Evolutionary conservation across 2,113 vertebrate species (phyloP).

Genomic region (Genyomyrus donnyi): DNA sequence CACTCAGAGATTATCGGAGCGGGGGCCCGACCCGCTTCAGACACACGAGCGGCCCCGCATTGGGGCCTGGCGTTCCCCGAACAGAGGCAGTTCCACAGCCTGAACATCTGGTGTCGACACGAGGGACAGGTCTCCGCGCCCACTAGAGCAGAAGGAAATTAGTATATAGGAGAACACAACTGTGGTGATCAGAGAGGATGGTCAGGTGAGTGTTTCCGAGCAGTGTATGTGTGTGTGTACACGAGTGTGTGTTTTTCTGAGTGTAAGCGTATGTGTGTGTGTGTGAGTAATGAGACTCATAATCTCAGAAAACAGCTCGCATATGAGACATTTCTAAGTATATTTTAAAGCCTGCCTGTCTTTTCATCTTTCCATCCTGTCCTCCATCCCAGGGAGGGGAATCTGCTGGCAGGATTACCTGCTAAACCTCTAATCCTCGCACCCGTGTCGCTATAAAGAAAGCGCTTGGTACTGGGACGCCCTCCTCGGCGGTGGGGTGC

Average conservation of each 20-base stretch:
- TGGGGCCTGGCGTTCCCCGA: background rate
- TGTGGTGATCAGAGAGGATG: background rate
- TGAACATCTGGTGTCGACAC: background rate
- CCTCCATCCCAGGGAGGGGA: background rate
- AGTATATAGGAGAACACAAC: background rate
- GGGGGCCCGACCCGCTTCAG: background rate
- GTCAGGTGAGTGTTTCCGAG: background rate
- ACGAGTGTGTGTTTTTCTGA: background rate
- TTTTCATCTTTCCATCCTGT: background rate
- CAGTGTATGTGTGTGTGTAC: background rate
- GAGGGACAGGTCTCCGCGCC: background rate
- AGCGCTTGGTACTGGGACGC: background rate
- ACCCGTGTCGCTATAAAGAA: background rate
- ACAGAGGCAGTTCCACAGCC: background rate
- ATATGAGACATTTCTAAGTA: background rate
- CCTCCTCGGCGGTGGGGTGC: background rate
- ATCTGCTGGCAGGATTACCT: background rate
- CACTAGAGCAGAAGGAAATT: background rate
- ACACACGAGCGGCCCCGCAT: background rate
- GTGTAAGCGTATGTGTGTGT: background rate
- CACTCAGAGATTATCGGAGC: background rate
- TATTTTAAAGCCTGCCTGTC: background rate
- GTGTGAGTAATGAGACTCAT: background rate
- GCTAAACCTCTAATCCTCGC: background rate
- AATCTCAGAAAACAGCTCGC: background rate